These are phyloP conservation scores for Telmatherina bonti DNA, from an alignment of 2,797 vertebrate species.

Conservation along the genomic window DNA sequence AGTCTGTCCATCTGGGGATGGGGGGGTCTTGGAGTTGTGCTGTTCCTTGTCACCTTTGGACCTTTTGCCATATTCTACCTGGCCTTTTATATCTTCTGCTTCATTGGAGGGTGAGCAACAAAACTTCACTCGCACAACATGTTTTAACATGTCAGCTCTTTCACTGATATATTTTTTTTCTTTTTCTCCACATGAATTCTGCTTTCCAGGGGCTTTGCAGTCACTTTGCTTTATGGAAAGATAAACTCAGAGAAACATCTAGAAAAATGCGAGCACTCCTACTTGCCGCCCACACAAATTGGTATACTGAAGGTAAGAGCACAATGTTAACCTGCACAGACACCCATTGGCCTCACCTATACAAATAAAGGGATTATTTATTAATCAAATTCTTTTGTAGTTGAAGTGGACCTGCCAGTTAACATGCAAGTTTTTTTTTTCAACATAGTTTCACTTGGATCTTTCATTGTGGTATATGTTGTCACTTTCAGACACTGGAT, in stretches of 20 bases:
- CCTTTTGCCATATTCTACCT: slow-evolving; percentile 99
- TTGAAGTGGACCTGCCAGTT: not conserved
- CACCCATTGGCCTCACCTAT: not conserved
- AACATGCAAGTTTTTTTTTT: not conserved
- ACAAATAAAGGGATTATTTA: slow-evolving; percentile 12
- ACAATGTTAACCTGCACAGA: not conserved
- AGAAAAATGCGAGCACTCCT: slow-evolving; percentile 96
- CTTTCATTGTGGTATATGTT: not conserved
- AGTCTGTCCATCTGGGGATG: slow-evolving; percentile 99
- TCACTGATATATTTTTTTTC: not conserved
- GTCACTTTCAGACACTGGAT: slow-evolving; percentile 88
- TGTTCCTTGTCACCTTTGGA: slow-evolving; percentile 98
- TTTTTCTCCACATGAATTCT: slow-evolving; percentile 30
- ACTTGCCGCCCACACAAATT: slow-evolving; percentile 89
- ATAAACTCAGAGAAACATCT: slow-evolving; percentile 97
- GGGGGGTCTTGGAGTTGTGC: slow-evolving; percentile 96
- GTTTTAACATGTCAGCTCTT: not conserved
- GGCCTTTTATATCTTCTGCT: slow-evolving; percentile 99
- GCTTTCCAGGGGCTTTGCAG: slow-evolving; percentile 90
- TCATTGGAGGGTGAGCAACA: slow-evolving; percentile 94
- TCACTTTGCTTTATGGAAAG: slow-evolving; percentile 98
- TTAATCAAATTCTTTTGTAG: slow-evolving; percentile 3
- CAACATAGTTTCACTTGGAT: not conserved
- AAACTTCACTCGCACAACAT: not conserved
- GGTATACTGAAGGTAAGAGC: slow-evolving; percentile 91